Conservation (phyloP, 2,113 vertebrate species). For the Lampris megalopsis region DNA sequence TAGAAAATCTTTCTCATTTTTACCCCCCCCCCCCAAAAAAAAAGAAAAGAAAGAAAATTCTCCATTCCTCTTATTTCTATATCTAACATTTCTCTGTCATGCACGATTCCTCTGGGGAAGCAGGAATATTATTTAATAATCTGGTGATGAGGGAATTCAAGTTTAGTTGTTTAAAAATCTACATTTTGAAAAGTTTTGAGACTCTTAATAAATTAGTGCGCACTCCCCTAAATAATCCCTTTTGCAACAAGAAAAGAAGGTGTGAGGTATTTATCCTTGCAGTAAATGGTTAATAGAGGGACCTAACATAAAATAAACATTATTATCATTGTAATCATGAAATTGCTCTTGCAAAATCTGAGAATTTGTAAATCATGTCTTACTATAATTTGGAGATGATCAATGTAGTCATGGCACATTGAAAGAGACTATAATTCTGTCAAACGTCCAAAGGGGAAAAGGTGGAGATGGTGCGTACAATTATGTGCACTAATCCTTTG, state of each 20-base stretch:
- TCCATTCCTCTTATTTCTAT: neutral
- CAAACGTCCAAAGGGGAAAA: slow-evolving; percentile 15
- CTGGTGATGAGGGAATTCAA: too few species aligned
- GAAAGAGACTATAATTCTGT: slow-evolving; percentile 15
- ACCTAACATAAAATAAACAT: neutral
- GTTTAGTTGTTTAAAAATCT: too few species aligned
- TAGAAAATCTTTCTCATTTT: slow-evolving; percentile 13
- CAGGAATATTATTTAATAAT: too few species aligned
- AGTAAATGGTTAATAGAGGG: neutral
- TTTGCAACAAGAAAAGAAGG: neutral
- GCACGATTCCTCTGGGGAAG: too few species aligned
- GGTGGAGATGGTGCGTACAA: neutral
- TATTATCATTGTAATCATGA: neutral
- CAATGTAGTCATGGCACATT: neutral
- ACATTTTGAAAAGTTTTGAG: too few species aligned
- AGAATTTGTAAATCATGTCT: neutral
- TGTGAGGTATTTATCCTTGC: neutral
- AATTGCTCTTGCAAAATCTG: neutral
- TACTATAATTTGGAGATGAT: neutral
- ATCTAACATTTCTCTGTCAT: neutral
- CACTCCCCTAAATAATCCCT: too few species aligned
- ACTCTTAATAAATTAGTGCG: too few species aligned
- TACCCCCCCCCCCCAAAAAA: too few species aligned
- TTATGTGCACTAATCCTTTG: slow-evolving; percentile 14
- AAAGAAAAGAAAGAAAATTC: neutral